Evolutionary conservation across 2,797 vertebrate genomes (phyloP).

Genomic region (Coendou prehensilis): DNA sequence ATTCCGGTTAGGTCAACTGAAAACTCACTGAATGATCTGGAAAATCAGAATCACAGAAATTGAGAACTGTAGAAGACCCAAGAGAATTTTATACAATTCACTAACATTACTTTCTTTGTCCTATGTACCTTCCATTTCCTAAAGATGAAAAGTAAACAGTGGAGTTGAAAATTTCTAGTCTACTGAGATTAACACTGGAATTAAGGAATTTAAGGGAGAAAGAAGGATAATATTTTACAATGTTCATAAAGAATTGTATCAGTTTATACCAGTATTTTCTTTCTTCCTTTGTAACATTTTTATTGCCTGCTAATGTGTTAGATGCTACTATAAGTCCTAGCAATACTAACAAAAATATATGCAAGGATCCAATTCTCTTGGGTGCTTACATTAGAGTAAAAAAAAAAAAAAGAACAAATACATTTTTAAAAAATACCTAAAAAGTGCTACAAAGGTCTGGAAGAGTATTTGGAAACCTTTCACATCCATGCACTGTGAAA

Average conservation of each 20-base stretch:
- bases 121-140: background rate
- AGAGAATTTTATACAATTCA: background rate
- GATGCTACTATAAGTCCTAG: background rate
- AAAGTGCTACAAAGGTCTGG: background rate
- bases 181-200: background rate
- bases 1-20: background rate
- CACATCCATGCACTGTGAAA: background rate
- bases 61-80: background rate
- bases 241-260: background rate
- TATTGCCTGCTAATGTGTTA: background rate
- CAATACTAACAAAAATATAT: background rate
- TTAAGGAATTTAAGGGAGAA: background rate
- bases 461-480: background rate
- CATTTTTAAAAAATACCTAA: background rate
- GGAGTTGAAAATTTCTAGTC: background rate
- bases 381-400: background rate
- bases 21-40: background rate
- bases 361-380: background rate
- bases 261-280: background rate
- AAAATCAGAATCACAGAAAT: constrained; percentile 19
- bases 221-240: background rate
- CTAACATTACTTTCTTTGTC: background rate
- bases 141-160: background rate
- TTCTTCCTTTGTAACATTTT: background rate
- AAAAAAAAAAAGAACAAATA: background rate